These are phyloP conservation scores for Osmerus eperlanus DNA, from an alignment of 2,113 vertebrate species.

Conservation along the genomic window DNA sequence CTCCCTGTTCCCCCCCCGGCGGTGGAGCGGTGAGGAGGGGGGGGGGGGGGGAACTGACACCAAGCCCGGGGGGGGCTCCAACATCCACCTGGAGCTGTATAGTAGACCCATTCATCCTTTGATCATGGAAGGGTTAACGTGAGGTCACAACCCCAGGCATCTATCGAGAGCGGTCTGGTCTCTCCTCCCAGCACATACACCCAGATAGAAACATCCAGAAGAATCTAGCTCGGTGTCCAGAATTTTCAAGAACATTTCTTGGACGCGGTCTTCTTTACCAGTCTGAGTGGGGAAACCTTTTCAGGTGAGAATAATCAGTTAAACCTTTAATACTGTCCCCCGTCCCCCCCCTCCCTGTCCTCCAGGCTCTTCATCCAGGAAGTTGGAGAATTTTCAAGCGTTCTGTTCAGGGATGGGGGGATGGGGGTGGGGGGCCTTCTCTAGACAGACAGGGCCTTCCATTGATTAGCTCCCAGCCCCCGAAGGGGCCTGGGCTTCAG, in stretches of 20 bases:
- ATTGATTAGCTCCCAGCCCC: conserved; percentile 24
- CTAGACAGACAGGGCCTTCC: conserved; percentile 13
- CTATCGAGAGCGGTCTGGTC: not conserved
- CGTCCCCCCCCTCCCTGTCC: too few species aligned
- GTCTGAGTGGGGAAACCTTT: too few species aligned
- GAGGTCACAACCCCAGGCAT: not conserved
- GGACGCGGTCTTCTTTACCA: too few species aligned
- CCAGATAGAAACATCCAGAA: too few species aligned
- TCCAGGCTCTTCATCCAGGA: conserved; percentile 4
- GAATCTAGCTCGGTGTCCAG: too few species aligned
- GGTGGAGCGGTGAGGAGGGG: too few species aligned
- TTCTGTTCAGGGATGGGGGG: not conserved
- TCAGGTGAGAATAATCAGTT: not conserved
- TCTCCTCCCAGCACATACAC: too few species aligned
- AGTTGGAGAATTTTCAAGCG: not conserved
- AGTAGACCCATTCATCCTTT: not conserved
- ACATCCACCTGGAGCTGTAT: not conserved
- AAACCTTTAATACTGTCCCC: too few species aligned
- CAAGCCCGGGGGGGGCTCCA: not conserved
- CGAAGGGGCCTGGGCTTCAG: conserved; percentile 32
- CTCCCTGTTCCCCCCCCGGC: too few species aligned
- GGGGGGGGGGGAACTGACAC: too few species aligned
- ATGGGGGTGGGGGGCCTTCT: not conserved
- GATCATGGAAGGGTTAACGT: conserved; percentile 1
- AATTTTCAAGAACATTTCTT: too few species aligned